phyloP scores from a whole-genome alignment of 2,888 invertebrate genomes.

The Rambutsinella grinnellia region DNA sequence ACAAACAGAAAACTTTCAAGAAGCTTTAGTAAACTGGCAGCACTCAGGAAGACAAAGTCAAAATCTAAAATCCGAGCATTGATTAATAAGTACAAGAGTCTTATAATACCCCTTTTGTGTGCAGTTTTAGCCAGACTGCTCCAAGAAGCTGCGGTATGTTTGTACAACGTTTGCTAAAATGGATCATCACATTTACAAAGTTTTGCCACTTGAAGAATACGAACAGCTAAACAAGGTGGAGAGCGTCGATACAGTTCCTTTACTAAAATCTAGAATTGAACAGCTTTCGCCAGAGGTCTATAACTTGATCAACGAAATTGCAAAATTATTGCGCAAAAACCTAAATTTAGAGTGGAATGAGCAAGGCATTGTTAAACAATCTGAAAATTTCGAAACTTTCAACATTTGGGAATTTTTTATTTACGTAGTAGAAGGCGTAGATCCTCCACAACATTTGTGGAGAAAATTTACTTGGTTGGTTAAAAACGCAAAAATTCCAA shows the following conservation, averaged over 20 bases:
- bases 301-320: not conserved
- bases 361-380: not conserved
- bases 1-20: not conserved
- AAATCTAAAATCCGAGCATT: not conserved
- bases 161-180: not conserved
- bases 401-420: slow-evolving; percentile 8
- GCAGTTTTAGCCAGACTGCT: not conserved
- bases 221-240: not conserved
- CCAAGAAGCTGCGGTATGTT: not conserved
- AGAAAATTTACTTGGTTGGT: not conserved
- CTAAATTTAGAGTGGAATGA: not conserved
- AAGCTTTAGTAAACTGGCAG: not conserved
- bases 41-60: not conserved
- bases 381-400: not conserved
- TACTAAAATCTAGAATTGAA: not conserved
- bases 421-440: not conserved
- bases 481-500: not conserved
- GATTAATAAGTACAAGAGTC: not conserved
- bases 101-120: not conserved
- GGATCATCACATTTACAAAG: not conserved
- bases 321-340: not conserved
- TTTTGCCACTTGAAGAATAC: not conserved
- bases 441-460: not conserved
- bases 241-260: too few species aligned
- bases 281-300: too few species aligned